A percentile compares a stretch with the other conserved stretches of the same genome.
These are phyloP conservation scores for Piaya cayana DNA, from an alignment of 2,113 vertebrate genomes.

Conservation along the genomic window DNA sequence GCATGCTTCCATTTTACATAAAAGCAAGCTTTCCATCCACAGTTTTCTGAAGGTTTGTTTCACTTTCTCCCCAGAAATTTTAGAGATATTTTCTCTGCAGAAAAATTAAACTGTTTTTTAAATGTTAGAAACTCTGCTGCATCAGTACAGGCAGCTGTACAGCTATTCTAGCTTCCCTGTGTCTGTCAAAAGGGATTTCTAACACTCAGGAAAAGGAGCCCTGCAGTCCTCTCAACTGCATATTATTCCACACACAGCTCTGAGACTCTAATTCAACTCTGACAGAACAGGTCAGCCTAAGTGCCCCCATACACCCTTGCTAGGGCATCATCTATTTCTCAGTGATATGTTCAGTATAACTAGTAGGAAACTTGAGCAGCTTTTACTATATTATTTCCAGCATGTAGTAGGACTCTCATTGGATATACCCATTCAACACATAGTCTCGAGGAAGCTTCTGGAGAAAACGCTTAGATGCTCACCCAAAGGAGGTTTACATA, in stretches of 20 bases:
- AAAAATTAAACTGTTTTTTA: slow-evolving; percentile 27
- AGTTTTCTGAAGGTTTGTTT: slow-evolving; percentile 6
- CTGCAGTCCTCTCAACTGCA: neutral
- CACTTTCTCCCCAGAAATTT: neutral
- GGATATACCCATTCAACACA: rapidly evolving
- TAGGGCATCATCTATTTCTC: neutral
- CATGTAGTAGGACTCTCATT: neutral
- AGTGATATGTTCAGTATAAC: neutral
- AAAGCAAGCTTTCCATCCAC: slow-evolving; percentile 25
- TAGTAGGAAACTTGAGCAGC: neutral
- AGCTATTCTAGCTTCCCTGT: neutral
- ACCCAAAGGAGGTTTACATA: neutral
- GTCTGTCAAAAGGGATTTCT: neutral
- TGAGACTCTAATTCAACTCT: neutral
- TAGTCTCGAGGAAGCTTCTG: neutral
- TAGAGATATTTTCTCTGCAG: neutral
- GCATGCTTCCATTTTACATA: slow-evolving; percentile 44
- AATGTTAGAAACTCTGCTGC: neutral
- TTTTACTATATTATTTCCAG: neutral
- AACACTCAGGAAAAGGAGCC: neutral
- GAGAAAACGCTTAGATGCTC: neutral
- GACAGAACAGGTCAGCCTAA: neutral
- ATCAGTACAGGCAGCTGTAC: neutral
- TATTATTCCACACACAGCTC: neutral
- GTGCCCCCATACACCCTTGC: neutral